Percentiles rank a stretch among this genome's conserved stretches.
phyloP scores from a whole-genome alignment of 2,888 invertebrate species.

The Caenorhabditis japonica region DNA sequence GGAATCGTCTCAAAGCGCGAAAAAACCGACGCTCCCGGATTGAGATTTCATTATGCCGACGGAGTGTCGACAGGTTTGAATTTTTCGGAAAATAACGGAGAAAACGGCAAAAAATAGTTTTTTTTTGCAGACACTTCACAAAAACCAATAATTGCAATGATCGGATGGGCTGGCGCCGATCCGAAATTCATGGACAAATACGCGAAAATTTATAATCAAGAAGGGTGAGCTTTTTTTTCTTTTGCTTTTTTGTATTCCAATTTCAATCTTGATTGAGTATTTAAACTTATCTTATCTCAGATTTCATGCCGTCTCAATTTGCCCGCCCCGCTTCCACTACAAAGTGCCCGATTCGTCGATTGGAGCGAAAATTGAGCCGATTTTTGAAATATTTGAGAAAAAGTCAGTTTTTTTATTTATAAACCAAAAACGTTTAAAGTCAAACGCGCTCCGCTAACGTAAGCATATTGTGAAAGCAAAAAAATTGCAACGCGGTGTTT shows the following conservation, averaged over 20 bases:
- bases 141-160: constrained; percentile 49
- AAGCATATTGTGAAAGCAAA: no score
- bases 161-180: constrained; percentile 61
- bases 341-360: constrained; percentile 50
- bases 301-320: constrained; percentile 40
- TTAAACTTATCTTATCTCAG: no score
- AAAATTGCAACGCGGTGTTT: no score
- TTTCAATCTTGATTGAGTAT: neutral
- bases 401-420: constrained; percentile 20
- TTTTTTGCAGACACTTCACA: neutral
- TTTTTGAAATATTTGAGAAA: constrained; percentile 26
- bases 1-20: neutral
- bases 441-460: neutral
- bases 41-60: constrained; percentile 1
- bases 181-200: constrained; percentile 57
- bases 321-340: constrained; percentile 50
- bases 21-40: no score
- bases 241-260: neutral
- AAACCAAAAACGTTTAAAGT: no score
- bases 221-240: no score
- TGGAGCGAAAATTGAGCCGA: constrained; percentile 34
- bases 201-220: constrained; percentile 52
- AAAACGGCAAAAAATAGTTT: neutral
- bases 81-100: no score
- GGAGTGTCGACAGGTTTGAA: neutral